Conservation (phyloP, 2,113 vertebrate species). For the Lepus americanus region DNA sequence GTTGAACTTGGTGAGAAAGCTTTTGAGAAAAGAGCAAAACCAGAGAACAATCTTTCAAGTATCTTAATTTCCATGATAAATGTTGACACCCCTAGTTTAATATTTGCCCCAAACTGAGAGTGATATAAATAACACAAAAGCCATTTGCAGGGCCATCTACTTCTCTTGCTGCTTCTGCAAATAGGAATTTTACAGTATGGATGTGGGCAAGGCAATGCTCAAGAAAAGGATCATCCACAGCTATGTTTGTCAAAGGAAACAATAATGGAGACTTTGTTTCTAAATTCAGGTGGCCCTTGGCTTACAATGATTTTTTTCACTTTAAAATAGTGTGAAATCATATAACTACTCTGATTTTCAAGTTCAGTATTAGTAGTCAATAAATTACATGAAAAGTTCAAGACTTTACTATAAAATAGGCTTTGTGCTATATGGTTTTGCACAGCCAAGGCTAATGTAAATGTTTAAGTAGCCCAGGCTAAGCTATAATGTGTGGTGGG, state of each 20-base stretch:
- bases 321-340: background rate
- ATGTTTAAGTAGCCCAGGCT: background rate
- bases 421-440: background rate
- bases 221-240: background rate
- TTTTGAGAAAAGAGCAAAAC: slow-evolving; percentile 48
- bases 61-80: slow-evolving; percentile 37
- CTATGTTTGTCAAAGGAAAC: background rate
- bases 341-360: background rate
- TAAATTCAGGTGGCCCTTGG: background rate
- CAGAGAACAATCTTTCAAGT: slow-evolving; percentile 42
- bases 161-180: background rate
- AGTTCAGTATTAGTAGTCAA: background rate
- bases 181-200: background rate
- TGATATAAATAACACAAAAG: slow-evolving; percentile 34
- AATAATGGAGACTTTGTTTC: background rate
- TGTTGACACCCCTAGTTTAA: background rate
- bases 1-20: slow-evolving; percentile 34
- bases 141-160: background rate
- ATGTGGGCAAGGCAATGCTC: background rate
- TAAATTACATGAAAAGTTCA: background rate
- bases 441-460: too few species aligned
- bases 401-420: background rate
- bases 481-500: background rate
- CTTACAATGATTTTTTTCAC: background rate
- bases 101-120: slow-evolving; percentile 15